These are phyloP conservation scores for Tetropium fuscum DNA, from an alignment of 2,888 invertebrate species.

Conservation along the genomic window DNA sequence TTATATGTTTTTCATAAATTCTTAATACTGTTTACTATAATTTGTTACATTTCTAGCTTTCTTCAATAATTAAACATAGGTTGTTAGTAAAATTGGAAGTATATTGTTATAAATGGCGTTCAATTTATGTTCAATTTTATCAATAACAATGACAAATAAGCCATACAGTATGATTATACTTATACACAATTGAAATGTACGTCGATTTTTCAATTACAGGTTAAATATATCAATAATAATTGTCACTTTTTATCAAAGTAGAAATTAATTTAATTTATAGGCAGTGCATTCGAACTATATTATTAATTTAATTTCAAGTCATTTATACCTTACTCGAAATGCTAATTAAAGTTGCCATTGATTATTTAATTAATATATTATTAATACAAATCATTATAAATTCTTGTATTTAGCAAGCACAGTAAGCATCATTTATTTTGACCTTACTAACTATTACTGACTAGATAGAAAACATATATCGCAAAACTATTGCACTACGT, in stretches of 20 bases:
- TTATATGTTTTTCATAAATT: constrained; percentile 20
- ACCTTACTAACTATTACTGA: too few relatives aligned
- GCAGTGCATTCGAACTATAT: constrained; percentile 20
- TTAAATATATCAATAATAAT: constrained; percentile 1
- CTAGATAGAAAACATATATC: too few relatives aligned
- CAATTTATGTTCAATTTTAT: background rate
- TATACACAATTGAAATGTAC: background rate
- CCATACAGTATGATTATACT: background rate
- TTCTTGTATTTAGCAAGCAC: constrained; percentile 30
- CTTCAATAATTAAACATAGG: constrained; percentile 11
- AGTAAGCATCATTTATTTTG: background rate
- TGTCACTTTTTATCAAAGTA: background rate
- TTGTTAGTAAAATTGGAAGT: constrained; percentile 6
- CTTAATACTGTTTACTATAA: constrained; percentile 13
- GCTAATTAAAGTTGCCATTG: constrained; percentile 41
- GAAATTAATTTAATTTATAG: constrained; percentile 17
- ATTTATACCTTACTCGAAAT: constrained; percentile 36
- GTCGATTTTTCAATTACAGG: background rate
- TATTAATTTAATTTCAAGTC: constrained; percentile 36
- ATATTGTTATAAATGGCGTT: constrained; percentile 4
- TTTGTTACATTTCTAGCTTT: constrained; percentile 13
- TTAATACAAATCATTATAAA: constrained; percentile 42
- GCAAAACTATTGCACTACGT: too few relatives aligned
- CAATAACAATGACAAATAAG: background rate
- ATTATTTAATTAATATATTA: constrained; percentile 46